These are phyloP conservation scores for Allacma fusca DNA, from an alignment of 2,888 invertebrate genomes.

Conservation along the genomic window DNA sequence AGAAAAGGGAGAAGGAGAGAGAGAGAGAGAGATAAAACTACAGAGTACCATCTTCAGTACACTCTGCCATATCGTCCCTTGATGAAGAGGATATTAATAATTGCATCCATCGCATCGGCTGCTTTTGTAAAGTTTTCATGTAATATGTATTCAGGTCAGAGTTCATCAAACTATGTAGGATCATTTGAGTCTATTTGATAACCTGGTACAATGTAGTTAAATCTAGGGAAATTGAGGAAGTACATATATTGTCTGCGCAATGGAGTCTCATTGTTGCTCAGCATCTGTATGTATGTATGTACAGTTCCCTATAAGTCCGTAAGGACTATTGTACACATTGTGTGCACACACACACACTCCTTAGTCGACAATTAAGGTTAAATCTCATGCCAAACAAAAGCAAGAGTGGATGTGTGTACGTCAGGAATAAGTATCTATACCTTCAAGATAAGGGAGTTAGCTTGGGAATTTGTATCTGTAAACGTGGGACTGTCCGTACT, in stretches of 20 bases:
- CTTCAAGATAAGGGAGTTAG: background rate
- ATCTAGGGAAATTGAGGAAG: conserved; percentile 11
- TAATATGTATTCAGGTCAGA: conserved; percentile 51
- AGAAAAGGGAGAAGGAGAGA: background rate
- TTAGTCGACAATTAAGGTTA: conserved; percentile 1
- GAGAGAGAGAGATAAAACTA: background rate
- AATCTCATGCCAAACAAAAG: conserved; percentile 1
- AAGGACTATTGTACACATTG: too few species aligned
- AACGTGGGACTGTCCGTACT: background rate
- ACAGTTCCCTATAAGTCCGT: too few species aligned
- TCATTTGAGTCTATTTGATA: background rate
- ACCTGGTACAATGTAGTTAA: background rate
- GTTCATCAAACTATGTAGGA: conserved; percentile 47
- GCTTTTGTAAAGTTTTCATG: background rate
- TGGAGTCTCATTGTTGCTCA: background rate
- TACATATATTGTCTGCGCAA: background rate
- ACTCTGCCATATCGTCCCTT: too few species aligned
- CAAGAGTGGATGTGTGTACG: background rate
- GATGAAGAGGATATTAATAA: background rate
- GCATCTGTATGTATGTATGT: background rate
- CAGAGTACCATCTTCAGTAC: background rate
- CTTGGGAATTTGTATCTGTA: background rate
- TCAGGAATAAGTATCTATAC: background rate
- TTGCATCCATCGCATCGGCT: background rate
- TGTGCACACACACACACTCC: too few species aligned